phyloP scores from a whole-genome alignment of 2,113 vertebrate genomes.

The Gobio gobio region DNA sequence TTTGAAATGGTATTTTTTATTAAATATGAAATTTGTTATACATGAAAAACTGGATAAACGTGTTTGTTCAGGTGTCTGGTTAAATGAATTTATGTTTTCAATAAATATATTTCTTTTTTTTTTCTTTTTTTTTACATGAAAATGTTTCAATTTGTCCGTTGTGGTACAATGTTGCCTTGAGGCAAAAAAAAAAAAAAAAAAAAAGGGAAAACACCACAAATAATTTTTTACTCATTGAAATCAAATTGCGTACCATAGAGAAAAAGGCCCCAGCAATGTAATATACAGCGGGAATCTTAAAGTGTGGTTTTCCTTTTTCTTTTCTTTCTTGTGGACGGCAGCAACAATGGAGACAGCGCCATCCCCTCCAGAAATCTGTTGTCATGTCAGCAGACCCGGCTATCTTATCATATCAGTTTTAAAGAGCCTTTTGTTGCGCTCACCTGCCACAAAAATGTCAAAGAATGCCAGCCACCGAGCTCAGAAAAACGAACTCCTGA shows the following conservation, averaged over 20 bases:
- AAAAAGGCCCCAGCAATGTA: background rate
- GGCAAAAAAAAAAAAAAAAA: too few relatives aligned
- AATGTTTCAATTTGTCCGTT: too few relatives aligned
- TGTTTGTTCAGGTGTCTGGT: too few relatives aligned
- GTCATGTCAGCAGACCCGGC: background rate
- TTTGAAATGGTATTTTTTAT: too few relatives aligned
- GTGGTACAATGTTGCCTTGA: too few relatives aligned
- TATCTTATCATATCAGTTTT: slow-evolving; percentile 31
- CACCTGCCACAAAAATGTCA: slow-evolving; percentile 53
- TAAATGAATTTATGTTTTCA: too few relatives aligned
- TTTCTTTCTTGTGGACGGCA: background rate
- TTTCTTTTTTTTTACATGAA: too few relatives aligned
- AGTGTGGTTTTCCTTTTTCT: background rate
- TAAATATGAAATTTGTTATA: too few relatives aligned
- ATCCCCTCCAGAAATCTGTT: slow-evolving; percentile 35
- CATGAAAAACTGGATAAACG: too few relatives aligned
- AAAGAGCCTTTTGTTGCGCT: slow-evolving; percentile 35
- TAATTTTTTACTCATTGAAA: too few relatives aligned
- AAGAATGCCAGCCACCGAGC: slow-evolving; percentile 29
- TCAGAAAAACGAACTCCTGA: background rate
- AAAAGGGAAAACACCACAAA: too few relatives aligned
- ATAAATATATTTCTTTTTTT: too few relatives aligned
- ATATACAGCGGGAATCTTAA: background rate
- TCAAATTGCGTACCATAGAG: background rate
- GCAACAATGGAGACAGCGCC: slow-evolving; percentile 1